Base-by-base conservation (phyloP, 1,140 invertebrate species). In the Tetragonula clypearis region DNA sequence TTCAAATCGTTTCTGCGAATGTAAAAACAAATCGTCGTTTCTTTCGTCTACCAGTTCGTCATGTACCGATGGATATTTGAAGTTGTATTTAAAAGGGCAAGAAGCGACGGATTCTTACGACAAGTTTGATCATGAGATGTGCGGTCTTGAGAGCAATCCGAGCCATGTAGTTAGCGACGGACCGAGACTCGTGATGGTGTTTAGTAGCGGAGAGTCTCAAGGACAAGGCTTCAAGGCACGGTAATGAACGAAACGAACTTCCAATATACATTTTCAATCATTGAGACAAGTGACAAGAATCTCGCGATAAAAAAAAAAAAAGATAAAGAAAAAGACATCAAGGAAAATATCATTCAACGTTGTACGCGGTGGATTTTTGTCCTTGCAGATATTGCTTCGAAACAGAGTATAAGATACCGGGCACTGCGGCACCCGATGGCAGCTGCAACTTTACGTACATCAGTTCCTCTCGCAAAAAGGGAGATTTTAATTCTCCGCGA, bases 401-500 rank as follows among this genome's bases (percentile, higher is more conserved):
- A 96, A 93, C 96, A 96, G 98, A 99, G 94, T 99, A 98, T 93
- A 98, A 97, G 82, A 98, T 99, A 91, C 98, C 98, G n/a, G 99
- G 99, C 58, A 99, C 98, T 0, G 97, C 98, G 23, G 97, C 98
- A 21, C 98, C 98, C 1, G 97, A 98, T 91, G 98, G 98, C 84
- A 97, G 96, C 85, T 99, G 99, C 94, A 97, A 96, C 71, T 99
- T 99, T 94, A 97, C 97, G 1, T 99, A 99, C 95, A 96, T 96
- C 80, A 99, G 98, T 94, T 96, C 96, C 84, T 97, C 97, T 68
- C 96, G 97, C 88, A 98, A 98, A 93, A 96, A 96, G 75, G 99
- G 99, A 26, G 97, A 98, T 89, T 98, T 99, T 93, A 99, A 99
- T 94, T 99, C 98, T 26, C 99, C 99, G 19, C 96, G 98, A 68